Evolutionary conservation across 2,113 vertebrate genomes (phyloP).

Genomic region (Fulmarus glacialis): DNA sequence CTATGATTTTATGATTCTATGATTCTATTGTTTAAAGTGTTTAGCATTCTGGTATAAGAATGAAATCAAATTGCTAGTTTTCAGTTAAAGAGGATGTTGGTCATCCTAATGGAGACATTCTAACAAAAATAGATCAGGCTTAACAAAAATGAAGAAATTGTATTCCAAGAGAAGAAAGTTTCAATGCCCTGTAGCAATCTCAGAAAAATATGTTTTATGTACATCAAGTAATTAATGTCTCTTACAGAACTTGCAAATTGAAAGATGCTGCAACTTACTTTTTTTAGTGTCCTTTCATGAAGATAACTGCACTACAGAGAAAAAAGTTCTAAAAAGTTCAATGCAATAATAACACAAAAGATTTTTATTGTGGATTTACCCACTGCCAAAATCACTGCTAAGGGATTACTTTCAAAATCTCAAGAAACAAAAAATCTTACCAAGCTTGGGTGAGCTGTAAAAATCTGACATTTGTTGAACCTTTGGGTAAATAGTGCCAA

Average conservation of each 20-base stretch:
- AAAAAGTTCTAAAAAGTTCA: neutral
- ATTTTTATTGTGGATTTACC: neutral
- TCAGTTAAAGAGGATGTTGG: neutral
- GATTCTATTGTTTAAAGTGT: neutral
- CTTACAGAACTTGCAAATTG: neutral
- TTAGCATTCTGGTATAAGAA: neutral
- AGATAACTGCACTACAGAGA: neutral
- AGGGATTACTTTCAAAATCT: neutral
- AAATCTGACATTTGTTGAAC: constrained; percentile 26
- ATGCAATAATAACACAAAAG: neutral
- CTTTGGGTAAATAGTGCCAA: constrained; percentile 58
- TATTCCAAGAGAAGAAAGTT: neutral
- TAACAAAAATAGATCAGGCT: neutral
- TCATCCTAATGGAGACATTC: neutral
- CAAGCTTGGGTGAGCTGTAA: constrained; percentile 21
- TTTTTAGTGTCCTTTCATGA: constrained; percentile 1
- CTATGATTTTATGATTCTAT: too few species aligned
- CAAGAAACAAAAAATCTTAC: neutral
- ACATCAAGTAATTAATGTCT: neutral
- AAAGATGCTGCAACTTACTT: neutral
- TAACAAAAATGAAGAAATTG: neutral
- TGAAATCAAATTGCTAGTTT: neutral
- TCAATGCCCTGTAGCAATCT: neutral
- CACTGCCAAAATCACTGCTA: neutral
- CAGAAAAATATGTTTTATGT: neutral